Conservation (phyloP, 2,888 invertebrate genomes). For the Lasioglossum zephyrum region DNA sequence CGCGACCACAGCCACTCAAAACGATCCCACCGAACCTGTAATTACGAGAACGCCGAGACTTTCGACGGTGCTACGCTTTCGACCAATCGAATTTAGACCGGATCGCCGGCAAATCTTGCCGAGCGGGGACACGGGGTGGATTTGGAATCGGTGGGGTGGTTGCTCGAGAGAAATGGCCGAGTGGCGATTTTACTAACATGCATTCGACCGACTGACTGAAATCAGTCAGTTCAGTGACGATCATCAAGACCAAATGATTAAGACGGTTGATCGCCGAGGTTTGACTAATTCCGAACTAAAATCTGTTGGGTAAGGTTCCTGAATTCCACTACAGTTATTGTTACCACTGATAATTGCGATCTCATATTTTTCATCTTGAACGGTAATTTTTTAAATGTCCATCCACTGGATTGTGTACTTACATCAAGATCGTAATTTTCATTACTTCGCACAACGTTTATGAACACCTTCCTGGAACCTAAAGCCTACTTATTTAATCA, state of each 20-base stretch:
- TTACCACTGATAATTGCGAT: too few species aligned
- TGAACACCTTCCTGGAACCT: too few species aligned
- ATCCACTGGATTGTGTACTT: not conserved
- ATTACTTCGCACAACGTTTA: not conserved
- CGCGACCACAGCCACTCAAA: conserved; percentile 54
- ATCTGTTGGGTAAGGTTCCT: too few species aligned
- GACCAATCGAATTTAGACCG: conserved; percentile 34
- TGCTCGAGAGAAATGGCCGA: not conserved
- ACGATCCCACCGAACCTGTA: conserved; percentile 54
- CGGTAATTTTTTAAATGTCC: too few species aligned
- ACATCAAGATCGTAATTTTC: not conserved
- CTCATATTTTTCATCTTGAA: too few species aligned
- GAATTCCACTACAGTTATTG: too few species aligned
- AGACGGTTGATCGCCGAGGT: too few species aligned
- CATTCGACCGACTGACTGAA: not conserved
- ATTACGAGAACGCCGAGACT: conserved; percentile 42
- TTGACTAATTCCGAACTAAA: too few species aligned
- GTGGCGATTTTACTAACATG: not conserved
- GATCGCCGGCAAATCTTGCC: not conserved
- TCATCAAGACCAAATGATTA: not conserved
- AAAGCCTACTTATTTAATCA: too few species aligned
- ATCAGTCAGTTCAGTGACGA: not conserved
- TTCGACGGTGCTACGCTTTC: conserved; percentile 30
- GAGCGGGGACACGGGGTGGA: not conserved
- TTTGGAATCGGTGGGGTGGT: not conserved